phyloP scores from a whole-genome alignment of 1,140 invertebrate genomes.

The Physella acuta region DNA sequence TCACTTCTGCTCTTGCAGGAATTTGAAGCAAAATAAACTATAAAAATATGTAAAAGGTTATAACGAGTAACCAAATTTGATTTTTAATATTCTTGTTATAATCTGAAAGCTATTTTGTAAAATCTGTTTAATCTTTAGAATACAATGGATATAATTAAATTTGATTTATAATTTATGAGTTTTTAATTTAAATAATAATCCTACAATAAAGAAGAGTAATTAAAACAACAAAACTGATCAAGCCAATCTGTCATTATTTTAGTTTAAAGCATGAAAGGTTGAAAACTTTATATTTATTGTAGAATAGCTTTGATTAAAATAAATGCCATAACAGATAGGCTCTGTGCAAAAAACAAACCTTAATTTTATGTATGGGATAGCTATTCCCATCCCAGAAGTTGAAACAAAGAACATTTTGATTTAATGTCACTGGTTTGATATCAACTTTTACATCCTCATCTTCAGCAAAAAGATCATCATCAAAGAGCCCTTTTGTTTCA shows the following conservation, averaged over 20 bases:
- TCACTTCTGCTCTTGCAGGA: background rate
- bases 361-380: conserved; percentile 12
- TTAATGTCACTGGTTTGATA: background rate
- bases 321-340: background rate
- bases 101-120: background rate
- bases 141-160: no score
- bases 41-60: background rate
- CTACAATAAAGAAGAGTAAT: no score
- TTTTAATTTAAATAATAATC: no score
- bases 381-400: background rate
- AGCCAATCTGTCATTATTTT: no score
- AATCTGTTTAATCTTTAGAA: background rate
- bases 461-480: background rate
- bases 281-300: background rate
- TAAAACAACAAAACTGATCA: no score
- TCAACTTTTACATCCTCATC: background rate
- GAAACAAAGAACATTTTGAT: conserved; percentile 5
- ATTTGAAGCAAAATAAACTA: conserved; percentile 17
- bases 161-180: no score
- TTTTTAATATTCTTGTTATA: background rate
- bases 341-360: conserved; percentile 3
- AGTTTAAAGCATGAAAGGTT: background rate
- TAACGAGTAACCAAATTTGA: no score
- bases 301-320: background rate
- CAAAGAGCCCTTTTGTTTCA: background rate